These are phyloP conservation scores for Argyrosomus regius DNA, from an alignment of 2,797 vertebrate species.

Conservation along the genomic window DNA sequence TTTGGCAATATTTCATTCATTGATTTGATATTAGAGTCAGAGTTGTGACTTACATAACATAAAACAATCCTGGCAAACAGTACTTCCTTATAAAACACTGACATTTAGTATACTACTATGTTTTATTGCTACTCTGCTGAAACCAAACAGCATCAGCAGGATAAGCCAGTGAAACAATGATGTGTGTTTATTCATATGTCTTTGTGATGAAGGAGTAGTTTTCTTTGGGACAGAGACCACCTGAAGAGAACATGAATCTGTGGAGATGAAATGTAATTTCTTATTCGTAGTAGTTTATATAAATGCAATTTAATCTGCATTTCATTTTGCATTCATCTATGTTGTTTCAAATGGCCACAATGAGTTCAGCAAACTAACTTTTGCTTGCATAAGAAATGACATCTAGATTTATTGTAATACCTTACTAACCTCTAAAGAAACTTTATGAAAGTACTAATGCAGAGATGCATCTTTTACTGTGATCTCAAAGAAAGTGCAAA, in stretches of 20 bases:
- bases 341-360: background rate
- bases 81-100: background rate
- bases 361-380: background rate
- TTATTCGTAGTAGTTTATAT: background rate
- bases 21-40: conserved; percentile 1
- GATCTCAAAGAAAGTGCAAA: background rate
- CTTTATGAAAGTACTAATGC: background rate
- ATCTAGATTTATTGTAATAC: background rate
- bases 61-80: background rate
- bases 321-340: background rate
- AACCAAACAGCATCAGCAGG: conserved; percentile 3
- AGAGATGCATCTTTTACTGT: no score
- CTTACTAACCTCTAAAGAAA: background rate
- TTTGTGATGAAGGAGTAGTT: background rate
- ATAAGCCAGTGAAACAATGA: background rate
- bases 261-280: background rate
- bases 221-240: background rate
- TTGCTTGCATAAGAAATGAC: background rate
- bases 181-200: background rate
- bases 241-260: conserved; percentile 1
- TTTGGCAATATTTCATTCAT: conserved; percentile 8
- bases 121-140: background rate
- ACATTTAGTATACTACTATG: background rate
- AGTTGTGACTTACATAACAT: background rate
- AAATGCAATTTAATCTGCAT: background rate